phyloP scores from a whole-genome alignment of 2,888 invertebrate species.

The Cheilosia vulpina region DNA sequence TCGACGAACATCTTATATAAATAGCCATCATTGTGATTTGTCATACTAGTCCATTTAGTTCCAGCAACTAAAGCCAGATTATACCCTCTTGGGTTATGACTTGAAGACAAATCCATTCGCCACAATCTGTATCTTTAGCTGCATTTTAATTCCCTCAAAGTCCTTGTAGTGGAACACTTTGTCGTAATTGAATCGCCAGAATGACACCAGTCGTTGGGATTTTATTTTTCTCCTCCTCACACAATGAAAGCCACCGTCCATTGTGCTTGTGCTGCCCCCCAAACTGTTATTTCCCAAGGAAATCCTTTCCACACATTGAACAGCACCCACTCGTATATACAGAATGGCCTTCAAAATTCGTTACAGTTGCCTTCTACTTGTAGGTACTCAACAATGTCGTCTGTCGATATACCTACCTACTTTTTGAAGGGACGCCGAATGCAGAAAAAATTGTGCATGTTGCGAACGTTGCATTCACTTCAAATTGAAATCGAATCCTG shows the following conservation, averaged over 20 bases:
- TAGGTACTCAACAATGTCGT: conserved; percentile 52
- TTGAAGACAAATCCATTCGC: neutral
- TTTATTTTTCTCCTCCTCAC: conserved; percentile 24
- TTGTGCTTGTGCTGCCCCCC: conserved; percentile 43
- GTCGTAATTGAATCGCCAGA: conserved; percentile 65
- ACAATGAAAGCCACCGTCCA: conserved; percentile 33
- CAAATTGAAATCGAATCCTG: conserved; percentile 67
- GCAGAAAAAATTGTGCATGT: neutral
- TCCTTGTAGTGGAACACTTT: conserved; percentile 57
- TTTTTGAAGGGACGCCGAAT: conserved; percentile 29
- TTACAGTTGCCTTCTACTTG: conserved; percentile 45
- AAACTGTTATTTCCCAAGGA: conserved; percentile 40
- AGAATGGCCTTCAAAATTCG: conserved; percentile 33
- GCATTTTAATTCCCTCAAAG: conserved; percentile 52
- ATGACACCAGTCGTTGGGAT: conserved; percentile 50
- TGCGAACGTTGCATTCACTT: conserved; percentile 32
- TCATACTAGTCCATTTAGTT: too few relatives aligned
- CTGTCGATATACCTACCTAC: conserved; percentile 12
- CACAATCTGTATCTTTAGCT: conserved; percentile 76
- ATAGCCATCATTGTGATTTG: too few relatives aligned
- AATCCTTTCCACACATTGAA: conserved; percentile 43
- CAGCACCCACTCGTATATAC: neutral
- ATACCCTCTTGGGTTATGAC: too few relatives aligned
- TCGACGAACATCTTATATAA: too few relatives aligned
- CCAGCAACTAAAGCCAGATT: too few relatives aligned